A percentile compares a stretch with the other conserved stretches of the same genome.
These are phyloP conservation scores for Vidua chalybeata DNA, from an alignment of 2,113 vertebrate genomes.

Conservation along the genomic window DNA sequence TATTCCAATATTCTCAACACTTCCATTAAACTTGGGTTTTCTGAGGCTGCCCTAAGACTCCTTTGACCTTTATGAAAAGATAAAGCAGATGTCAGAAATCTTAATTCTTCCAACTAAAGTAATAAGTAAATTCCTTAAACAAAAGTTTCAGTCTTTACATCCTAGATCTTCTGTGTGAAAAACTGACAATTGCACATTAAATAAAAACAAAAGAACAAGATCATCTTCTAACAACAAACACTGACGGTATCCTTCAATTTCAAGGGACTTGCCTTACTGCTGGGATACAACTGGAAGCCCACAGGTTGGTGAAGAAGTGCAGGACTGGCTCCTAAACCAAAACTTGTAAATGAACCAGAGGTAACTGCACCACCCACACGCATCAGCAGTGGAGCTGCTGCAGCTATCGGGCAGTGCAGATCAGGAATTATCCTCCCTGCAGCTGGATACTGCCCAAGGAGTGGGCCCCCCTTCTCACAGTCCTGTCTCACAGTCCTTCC, in stretches of 20 bases:
- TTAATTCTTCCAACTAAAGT: not conserved
- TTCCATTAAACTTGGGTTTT: not conserved
- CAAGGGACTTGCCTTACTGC: not conserved
- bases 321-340: not conserved
- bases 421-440: not conserved
- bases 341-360: not conserved
- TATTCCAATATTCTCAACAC: not conserved
- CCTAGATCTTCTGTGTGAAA: not conserved
- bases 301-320: not conserved
- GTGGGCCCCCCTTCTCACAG: fast-evolving
- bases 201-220: not conserved
- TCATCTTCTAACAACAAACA: not conserved
- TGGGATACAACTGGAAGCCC: not conserved
- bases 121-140: not conserved
- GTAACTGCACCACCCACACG: no score
- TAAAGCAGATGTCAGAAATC: not conserved
- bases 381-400: not conserved
- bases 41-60: not conserved
- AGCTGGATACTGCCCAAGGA: not conserved
- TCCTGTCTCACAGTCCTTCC: not conserved
- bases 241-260: not conserved
- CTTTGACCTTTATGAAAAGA: not conserved
- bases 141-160: not conserved
- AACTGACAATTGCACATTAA: not conserved
- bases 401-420: not conserved